Conservation (phyloP, 2,888 invertebrate genomes). For the Gryllus longicercus region DNA sequence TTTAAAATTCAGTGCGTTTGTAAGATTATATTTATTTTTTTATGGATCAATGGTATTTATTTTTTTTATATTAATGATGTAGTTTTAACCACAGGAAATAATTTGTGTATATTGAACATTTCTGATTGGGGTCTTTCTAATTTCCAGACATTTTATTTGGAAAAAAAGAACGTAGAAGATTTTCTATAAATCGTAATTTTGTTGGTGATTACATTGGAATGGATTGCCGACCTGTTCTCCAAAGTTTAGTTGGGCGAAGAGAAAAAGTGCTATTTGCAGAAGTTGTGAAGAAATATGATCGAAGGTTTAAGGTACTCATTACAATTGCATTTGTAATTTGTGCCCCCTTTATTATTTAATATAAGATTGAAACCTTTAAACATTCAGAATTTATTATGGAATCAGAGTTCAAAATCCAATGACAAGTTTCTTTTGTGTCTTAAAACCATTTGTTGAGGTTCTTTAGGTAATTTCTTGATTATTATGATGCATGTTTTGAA, state of each 20-base stretch:
- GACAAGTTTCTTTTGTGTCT: background rate
- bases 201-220: constrained; percentile 67
- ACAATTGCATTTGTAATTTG: no score
- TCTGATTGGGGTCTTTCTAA: background rate
- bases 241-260: constrained; percentile 57
- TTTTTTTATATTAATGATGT: background rate
- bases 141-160: constrained; percentile 46
- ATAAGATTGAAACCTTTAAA: no score
- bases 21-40: background rate
- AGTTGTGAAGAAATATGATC: constrained; percentile 62
- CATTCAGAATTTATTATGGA: no score
- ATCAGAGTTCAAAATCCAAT: background rate
- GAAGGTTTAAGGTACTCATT: constrained; percentile 57
- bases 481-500: no score
- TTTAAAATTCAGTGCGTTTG: no score
- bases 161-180: constrained; percentile 60
- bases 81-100: no score
- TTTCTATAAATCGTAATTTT: constrained; percentile 63
- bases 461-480: background rate
- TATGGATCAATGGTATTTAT: background rate
- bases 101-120: background rate
- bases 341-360: no score
- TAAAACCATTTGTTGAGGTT: background rate
- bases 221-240: constrained; percentile 57
- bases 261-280: constrained; percentile 65